Conservation (phyloP, 2,797 vertebrate species). For the Lagorchestes hirsutus region DNA sequence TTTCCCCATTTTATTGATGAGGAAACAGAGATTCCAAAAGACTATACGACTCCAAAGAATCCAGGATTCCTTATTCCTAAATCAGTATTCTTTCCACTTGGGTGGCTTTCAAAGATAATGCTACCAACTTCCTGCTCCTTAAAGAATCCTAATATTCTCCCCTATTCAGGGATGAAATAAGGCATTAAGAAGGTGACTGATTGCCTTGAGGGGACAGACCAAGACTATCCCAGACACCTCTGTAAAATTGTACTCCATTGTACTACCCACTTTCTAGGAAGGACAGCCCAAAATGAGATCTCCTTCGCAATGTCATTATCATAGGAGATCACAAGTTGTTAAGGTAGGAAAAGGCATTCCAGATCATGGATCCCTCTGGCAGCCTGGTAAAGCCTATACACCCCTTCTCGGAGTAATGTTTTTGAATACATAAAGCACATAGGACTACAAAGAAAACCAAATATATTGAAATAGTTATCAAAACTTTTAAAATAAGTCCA, state of each 20-base stretch:
- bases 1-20: fast-evolving
- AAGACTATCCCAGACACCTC: background rate
- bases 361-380: background rate
- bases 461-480: background rate
- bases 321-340: background rate
- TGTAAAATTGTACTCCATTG: no score
- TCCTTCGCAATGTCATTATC: fast-evolving
- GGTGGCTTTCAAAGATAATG: no score
- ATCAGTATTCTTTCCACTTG: background rate
- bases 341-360: background rate
- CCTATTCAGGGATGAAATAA: background rate
- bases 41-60: background rate
- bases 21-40: background rate
- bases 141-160: background rate
- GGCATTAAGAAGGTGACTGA: background rate
- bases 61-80: background rate
- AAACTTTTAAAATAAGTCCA: background rate
- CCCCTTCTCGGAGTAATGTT: background rate
- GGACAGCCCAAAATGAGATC: background rate
- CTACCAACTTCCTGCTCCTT: background rate
- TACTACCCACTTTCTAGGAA: background rate
- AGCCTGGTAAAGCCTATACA: background rate
- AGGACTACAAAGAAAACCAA: background rate
- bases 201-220: no score
- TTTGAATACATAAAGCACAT: background rate